Evolutionary conservation across 2,797 vertebrate species (phyloP).

Genomic region (Myotis findleyi): DNA sequence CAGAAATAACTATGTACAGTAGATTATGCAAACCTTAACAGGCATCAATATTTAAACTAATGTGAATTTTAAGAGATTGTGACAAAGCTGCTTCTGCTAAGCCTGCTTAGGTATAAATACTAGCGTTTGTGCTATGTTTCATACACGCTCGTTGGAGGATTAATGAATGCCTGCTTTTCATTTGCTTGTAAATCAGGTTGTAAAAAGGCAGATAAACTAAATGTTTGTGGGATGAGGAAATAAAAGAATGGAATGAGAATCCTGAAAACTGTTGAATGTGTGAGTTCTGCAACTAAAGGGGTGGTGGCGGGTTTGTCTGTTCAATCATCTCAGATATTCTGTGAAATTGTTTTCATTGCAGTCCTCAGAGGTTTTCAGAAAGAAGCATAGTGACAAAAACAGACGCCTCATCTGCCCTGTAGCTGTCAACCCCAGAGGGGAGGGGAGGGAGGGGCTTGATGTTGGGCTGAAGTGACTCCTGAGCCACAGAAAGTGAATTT

Average conservation of each 20-base stretch:
- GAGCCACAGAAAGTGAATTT: background rate
- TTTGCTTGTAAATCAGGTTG: conserved; percentile 80
- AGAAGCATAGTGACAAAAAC: background rate
- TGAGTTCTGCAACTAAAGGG: background rate
- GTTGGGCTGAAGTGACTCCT: background rate
- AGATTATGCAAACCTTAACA: conserved; percentile 79
- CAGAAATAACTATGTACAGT: conserved; percentile 76
- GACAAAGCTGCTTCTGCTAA: conserved; percentile 75
- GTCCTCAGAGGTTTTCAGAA: background rate
- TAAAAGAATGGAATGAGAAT: conserved; percentile 84
- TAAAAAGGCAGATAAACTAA: conserved; percentile 71
- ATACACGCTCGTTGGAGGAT: conserved; percentile 80
- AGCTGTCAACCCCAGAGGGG: background rate
- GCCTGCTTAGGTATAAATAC: conserved; percentile 78
- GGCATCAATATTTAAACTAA: conserved; percentile 79
- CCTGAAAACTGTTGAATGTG: conserved; percentile 49
- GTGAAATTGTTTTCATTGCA: background rate
- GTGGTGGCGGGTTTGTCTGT: background rate
- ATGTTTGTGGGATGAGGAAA: conserved; percentile 83
- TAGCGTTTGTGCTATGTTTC: conserved; percentile 76
- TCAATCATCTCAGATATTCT: background rate
- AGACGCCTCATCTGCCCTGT: background rate
- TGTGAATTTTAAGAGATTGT: conserved; percentile 80
- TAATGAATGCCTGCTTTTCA: conserved; percentile 74
- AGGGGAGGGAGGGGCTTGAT: no score